These are phyloP conservation scores for Alouatta palliata DNA, from an alignment of 2,113 vertebrate species.

Conservation along the genomic window DNA sequence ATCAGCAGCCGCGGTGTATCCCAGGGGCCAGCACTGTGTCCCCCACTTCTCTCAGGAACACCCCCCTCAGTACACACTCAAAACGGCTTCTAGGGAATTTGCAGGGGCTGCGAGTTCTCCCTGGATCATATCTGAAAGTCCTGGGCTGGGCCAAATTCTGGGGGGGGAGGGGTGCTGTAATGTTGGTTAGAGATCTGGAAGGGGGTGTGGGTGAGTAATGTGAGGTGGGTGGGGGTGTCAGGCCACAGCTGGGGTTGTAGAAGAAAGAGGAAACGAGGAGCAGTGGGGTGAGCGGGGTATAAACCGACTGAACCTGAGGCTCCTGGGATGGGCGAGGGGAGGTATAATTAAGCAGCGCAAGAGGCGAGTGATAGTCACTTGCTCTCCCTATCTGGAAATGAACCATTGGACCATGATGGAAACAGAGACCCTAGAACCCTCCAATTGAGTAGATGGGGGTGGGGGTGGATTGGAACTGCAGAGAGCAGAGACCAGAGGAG, in stretches of 20 bases:
- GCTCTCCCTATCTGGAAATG: not conserved
- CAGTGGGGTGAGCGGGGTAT: not conserved
- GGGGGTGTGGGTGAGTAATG: not conserved
- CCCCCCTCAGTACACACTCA: not conserved
- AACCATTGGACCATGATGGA: not conserved
- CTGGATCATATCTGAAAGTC: not conserved
- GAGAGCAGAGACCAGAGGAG: not conserved
- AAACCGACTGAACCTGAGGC: not conserved
- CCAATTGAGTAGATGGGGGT: not conserved
- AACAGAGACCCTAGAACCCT: not conserved
- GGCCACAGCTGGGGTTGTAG: not conserved
- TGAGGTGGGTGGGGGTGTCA: accelerated
- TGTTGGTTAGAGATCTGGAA: not conserved
- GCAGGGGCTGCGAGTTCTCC: not conserved
- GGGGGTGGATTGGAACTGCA: not conserved
- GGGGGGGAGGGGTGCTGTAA: not conserved
- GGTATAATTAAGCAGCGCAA: too few species aligned
- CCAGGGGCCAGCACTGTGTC: not conserved
- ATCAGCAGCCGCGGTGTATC: not conserved
- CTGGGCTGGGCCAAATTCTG: not conserved
- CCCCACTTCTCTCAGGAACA: not conserved
- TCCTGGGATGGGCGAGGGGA: not conserved
- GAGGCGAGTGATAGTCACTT: not conserved
- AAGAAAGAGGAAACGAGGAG: not conserved
- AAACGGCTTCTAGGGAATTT: not conserved